Evolutionary conservation across 2,888 invertebrate genomes (phyloP).

Genomic region (Pterostichus niger): DNA sequence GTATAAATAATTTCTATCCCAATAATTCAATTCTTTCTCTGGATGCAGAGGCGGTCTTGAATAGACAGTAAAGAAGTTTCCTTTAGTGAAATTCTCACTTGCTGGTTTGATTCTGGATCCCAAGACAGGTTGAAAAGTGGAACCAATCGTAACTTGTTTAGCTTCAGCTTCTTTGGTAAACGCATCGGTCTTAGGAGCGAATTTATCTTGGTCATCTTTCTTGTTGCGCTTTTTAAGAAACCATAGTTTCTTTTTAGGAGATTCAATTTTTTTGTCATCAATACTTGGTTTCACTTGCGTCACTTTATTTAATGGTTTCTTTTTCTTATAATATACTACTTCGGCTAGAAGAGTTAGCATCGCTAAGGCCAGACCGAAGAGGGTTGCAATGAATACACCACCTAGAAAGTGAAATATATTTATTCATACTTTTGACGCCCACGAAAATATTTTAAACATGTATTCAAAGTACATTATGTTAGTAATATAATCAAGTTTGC

Average conservation of each 20-base stretch:
- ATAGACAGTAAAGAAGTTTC: constrained; percentile 70
- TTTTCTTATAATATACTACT: constrained; percentile 86
- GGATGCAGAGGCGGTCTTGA: constrained; percentile 67
- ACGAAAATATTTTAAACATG: constrained; percentile 15
- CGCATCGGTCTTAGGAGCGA: constrained; percentile 49
- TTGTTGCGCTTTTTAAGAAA: constrained; percentile 66
- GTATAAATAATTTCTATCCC: constrained; percentile 59
- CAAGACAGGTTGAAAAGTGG: constrained; percentile 76
- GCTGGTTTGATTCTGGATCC: constrained; percentile 64
- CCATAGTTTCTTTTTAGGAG: constrained; percentile 70
- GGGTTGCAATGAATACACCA: constrained; percentile 94
- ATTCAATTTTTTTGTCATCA: constrained; percentile 71
- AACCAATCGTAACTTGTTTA: constrained; percentile 77
- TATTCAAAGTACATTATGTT: background rate
- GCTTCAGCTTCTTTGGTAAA: constrained; percentile 69
- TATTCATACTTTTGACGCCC: constrained; percentile 7
- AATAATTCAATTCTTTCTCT: constrained; percentile 49
- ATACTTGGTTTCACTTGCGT: constrained; percentile 69
- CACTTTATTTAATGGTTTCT: constrained; percentile 76
- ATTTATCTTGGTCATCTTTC: constrained; percentile 49
- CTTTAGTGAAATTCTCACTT: constrained; percentile 62
- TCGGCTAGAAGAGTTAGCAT: constrained; percentile 91
- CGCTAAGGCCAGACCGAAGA: constrained; percentile 90
- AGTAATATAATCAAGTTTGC: too few species aligned
- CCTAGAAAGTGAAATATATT: constrained; percentile 77